phyloP scores from a whole-genome alignment of 2,797 vertebrate genomes.

The Coluber constrictor region DNA sequence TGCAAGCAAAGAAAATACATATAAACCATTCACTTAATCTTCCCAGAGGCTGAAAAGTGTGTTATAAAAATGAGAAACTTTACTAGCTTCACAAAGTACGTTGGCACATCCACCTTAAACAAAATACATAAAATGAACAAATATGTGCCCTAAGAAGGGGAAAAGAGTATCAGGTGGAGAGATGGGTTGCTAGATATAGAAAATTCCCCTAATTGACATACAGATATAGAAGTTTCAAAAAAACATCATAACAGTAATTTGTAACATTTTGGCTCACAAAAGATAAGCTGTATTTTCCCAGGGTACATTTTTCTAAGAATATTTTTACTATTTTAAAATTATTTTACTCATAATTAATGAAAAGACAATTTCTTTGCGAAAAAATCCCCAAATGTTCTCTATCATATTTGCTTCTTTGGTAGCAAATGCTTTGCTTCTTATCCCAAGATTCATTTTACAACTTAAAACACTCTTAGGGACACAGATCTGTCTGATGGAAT shows the following conservation, averaged over 20 bases:
- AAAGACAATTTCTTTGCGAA: not conserved
- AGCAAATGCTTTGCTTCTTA: not conserved
- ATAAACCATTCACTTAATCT: constrained; percentile 53
- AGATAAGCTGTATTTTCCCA: not conserved
- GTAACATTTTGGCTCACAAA: not conserved
- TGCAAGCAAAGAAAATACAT: constrained; percentile 20
- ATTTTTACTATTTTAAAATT: not conserved
- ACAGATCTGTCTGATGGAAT: not conserved
- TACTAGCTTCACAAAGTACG: not conserved
- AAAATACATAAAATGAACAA: not conserved
- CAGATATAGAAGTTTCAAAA: not conserved
- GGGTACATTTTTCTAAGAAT: not conserved
- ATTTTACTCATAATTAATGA: not conserved
- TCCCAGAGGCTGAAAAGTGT: constrained; percentile 42
- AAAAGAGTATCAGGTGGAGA: not conserved
- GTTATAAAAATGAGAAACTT: constrained; percentile 12
- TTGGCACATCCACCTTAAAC: not conserved
- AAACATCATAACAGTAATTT: not conserved
- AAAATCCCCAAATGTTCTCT: not conserved
- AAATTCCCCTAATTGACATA: not conserved
- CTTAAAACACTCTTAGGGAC: not conserved
- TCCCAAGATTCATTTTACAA: not conserved
- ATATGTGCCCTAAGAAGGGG: not conserved
- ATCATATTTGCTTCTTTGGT: not conserved
- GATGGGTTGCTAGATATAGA: not conserved